A percentile compares a stretch with the other conserved stretches of the same genome.
Evolutionary conservation across 2,113 vertebrate species (phyloP).

Genomic region (Aphyosemion australe): DNA sequence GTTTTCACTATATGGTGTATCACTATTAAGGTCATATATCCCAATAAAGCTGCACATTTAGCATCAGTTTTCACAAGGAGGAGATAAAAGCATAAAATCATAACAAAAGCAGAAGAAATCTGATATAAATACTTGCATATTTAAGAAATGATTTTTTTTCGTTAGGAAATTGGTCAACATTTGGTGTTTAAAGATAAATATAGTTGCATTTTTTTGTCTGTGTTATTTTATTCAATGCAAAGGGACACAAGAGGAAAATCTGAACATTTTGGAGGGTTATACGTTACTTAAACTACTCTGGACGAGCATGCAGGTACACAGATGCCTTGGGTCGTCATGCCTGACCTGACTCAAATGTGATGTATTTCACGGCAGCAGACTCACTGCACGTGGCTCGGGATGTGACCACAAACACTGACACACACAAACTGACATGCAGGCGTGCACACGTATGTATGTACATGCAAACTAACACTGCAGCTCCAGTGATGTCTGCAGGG

Average conservation of each 20-base stretch:
- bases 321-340: conserved; percentile 40
- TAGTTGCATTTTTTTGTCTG: background rate
- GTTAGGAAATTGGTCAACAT: no score
- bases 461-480: conserved; percentile 52
- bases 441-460: conserved; percentile 23
- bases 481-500: conserved; percentile 65
- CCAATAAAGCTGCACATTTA: no score
- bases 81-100: no score
- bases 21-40: no score
- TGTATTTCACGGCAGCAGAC: conserved; percentile 29
- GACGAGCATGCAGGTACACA: conserved; percentile 25
- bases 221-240: background rate
- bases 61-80: no score
- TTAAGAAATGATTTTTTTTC: background rate
- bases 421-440: conserved; percentile 22
- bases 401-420: conserved; percentile 55
- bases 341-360: conserved; percentile 33
- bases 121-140: background rate
- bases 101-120: no score
- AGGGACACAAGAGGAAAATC: background rate
- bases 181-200: no score
- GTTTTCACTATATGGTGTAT: no score
- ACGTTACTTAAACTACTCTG: background rate
- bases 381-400: conserved; percentile 54
- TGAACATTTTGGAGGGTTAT: background rate